Conservation (phyloP, 2,797 vertebrate genomes). For the Pterois miles region DNA sequence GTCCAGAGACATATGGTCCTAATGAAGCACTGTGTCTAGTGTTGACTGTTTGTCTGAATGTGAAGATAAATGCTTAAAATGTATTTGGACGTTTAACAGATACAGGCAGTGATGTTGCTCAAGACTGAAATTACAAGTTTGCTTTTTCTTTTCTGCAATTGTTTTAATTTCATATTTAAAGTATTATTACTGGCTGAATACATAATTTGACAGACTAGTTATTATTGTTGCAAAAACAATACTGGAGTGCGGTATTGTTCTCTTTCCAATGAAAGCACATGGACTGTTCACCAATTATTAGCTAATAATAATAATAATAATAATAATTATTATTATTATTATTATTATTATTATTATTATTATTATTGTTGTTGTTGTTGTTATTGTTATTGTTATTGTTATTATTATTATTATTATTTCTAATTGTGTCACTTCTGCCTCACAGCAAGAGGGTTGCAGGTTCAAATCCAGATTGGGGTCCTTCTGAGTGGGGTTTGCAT, state of each 20-base stretch:
- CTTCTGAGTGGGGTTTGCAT: too few species aligned
- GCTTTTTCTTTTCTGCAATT: not conserved
- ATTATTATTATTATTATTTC: too few species aligned
- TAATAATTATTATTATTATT: too few species aligned
- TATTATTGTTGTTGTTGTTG: too few species aligned
- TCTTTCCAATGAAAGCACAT: not conserved
- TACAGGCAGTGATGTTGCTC: not conserved
- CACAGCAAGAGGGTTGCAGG: too few species aligned
- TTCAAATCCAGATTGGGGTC: too few species aligned
- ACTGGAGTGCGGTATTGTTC: not conserved
- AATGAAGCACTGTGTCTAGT: not conserved
- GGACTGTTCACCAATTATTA: not conserved
- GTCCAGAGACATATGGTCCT: conserved; percentile 21
- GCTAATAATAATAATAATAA: too few species aligned
- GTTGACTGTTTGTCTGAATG: not conserved
- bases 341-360: too few species aligned
- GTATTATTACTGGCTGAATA: not conserved
- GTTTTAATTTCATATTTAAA: not conserved
- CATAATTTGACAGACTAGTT: not conserved
- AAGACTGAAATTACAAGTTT: not conserved
- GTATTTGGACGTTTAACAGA: not conserved
- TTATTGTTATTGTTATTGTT: too few species aligned
- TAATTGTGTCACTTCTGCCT: too few species aligned
- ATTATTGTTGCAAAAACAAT: not conserved
- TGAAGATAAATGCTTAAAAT: not conserved